A percentile compares a stretch with the other conserved stretches of the same genome.
Evolutionary conservation across 2,797 vertebrate genomes (phyloP).

Genomic region (Amblyopsis hoosieri): DNA sequence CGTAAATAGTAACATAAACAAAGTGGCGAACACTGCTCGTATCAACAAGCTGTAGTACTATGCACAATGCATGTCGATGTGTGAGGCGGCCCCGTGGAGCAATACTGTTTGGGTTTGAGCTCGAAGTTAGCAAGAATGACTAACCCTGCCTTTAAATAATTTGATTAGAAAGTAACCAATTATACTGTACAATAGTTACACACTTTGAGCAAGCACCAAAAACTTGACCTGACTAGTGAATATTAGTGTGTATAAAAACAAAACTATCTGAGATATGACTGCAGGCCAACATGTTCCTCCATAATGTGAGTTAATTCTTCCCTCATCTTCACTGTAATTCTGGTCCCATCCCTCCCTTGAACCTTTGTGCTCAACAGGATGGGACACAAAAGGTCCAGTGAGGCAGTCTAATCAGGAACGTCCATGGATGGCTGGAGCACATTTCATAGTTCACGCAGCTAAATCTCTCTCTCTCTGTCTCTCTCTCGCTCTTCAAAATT

Average conservation of each 20-base stretch:
- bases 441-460: slow-evolving; percentile 66
- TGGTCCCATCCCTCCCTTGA: slow-evolving; percentile 69
- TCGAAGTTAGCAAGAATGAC: too few species aligned
- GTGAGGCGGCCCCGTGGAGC: too few species aligned
- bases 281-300: slow-evolving; percentile 33
- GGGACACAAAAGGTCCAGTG: slow-evolving; percentile 83
- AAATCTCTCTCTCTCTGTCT: slow-evolving; percentile 55
- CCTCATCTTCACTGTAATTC: slow-evolving; percentile 72
- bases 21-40: too few species aligned
- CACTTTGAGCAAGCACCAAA: too few species aligned
- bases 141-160: too few species aligned
- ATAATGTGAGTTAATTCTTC: slow-evolving; percentile 55
- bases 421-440: slow-evolving; percentile 81
- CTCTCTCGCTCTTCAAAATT: slow-evolving; percentile 48
- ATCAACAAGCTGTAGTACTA: too few species aligned
- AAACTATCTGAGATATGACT: neutral
- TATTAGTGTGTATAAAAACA: too few species aligned
- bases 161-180: neutral
- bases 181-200: neutral
- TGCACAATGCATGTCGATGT: too few species aligned
- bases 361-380: slow-evolving; percentile 77
- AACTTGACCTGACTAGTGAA: too few species aligned
- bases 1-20: too few species aligned
- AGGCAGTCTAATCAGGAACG: slow-evolving; percentile 84
- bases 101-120: too few species aligned